Base-by-base conservation (phyloP, 2,888 invertebrate genomes). In the Philhelius pedissequus region DNA sequence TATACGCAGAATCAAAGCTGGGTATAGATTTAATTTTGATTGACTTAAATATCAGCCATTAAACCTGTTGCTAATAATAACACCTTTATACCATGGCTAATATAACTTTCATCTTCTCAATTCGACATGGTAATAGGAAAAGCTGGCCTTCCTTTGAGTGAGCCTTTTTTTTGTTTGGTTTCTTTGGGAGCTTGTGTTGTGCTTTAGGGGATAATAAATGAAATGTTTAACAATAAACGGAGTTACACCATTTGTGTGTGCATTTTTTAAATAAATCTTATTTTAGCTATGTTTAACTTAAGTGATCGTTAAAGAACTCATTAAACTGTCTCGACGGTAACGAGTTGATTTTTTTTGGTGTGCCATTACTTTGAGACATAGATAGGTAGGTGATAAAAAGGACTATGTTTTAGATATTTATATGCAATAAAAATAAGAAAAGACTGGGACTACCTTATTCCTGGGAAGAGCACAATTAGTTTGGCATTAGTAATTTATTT, bases 11-110 rank as follows among this genome's bases (percentile, higher is more conserved):
- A n/a, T n/a, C n/a, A n/a, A 5, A 18, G 35, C 58, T 76, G 54
- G 32, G 56, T 50, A 58, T 18, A 66, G 60, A 54, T 69, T 70
- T 79, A 40, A 73, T 66, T 74, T 83, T 83, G 83, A 79, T 83
- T 73, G 77, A 82, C 77, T 73, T 68, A 68, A 82, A 81, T 81
- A 66, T 71, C 58, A 27, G 70, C 38, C 64, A 77, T 71, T 68
- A 54, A 56, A 43, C 40, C 48, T 25, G 32, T 25, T 48, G 30
- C 62, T 62, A 56, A 50, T 69, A 69, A 69, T 69, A 62, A 35
- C 68, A 73, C 68, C 50, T 71, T 43, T 43, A n/a, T 8, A 4
- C 30, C 30, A 45, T 32, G 32, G 32, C 30, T 58, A 32, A 64
- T 64, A 64, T 27, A 64, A 64, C 64, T 48, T 45, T 64, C 48